Conservation (phyloP, 1,140 invertebrate genomes). For the Eumaeus atala region DNA sequence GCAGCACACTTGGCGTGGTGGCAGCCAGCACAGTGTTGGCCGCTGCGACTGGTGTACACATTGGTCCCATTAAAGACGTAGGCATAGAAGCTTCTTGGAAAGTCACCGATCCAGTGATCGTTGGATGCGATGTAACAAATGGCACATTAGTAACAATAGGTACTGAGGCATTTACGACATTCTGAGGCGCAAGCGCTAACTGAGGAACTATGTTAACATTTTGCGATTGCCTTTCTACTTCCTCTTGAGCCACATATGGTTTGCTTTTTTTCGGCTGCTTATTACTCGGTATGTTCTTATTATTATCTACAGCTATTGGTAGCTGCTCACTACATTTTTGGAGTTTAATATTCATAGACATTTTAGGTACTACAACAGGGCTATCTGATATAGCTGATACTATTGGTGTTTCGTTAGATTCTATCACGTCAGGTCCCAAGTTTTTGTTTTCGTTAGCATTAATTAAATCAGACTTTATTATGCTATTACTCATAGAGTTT, state of each 20-base stretch:
- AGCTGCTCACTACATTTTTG: constrained; percentile 53
- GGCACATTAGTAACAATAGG: neutral
- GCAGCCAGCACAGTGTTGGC: constrained; percentile 8
- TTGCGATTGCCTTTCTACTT: constrained; percentile 26
- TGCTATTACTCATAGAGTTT: constrained; percentile 55
- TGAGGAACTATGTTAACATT: constrained; percentile 19
- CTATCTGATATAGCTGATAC: constrained; percentile 64
- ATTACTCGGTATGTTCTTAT: constrained; percentile 39
- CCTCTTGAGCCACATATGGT: constrained; percentile 49
- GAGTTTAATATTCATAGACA: constrained; percentile 50
- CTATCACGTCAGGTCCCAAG: constrained; percentile 46
- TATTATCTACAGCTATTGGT: constrained; percentile 51
- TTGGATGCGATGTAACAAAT: neutral
- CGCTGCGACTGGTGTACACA: neutral
- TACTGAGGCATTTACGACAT: neutral
- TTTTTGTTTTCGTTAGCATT: constrained; percentile 56
- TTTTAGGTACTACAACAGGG: constrained; percentile 69
- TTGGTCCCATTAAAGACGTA: neutral
- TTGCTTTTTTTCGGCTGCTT: constrained; percentile 51
- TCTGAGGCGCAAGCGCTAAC: constrained; percentile 16
- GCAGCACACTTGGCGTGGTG: constrained; percentile 5
- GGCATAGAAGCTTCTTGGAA: neutral
- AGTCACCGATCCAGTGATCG: neutral
- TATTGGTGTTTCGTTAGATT: constrained; percentile 51
- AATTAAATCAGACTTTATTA: constrained; percentile 63